phyloP scores from a whole-genome alignment of 2,797 vertebrate genomes.

The Oreonectes daqikongensis region DNA sequence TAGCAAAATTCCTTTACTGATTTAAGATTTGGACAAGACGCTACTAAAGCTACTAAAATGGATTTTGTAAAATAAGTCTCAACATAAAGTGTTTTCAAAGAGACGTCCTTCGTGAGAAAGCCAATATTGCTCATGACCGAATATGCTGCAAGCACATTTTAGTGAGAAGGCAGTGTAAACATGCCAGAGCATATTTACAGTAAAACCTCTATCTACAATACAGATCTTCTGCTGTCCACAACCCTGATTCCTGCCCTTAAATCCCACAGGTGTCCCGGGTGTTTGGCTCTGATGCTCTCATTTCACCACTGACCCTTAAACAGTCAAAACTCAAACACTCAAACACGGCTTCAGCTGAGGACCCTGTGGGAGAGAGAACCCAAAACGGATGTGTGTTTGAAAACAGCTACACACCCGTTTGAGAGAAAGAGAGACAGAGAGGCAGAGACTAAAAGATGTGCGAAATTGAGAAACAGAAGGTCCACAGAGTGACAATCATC shows the following conservation, averaged over 20 bases:
- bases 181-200: constrained; percentile 28
- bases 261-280: constrained; percentile 13
- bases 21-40: neutral
- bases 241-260: constrained; percentile 33
- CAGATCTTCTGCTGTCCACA: constrained; percentile 44
- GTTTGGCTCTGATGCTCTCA: constrained; percentile 23
- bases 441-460: constrained; percentile 16
- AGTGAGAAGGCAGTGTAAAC: constrained; percentile 84
- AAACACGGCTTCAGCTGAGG: constrained; percentile 50
- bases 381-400: constrained; percentile 53
- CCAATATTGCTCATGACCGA: constrained; percentile 23
- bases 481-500: constrained; percentile 53
- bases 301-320: constrained; percentile 45
- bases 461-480: constrained; percentile 33
- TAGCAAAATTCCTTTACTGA: neutral
- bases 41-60: neutral
- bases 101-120: constrained; percentile 28
- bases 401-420: constrained; percentile 48
- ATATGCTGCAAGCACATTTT: constrained; percentile 55
- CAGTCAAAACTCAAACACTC: constrained; percentile 52
- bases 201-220: constrained; percentile 30
- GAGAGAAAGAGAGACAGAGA: constrained; percentile 38
- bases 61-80: constrained; percentile 1
- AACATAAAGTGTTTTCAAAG: constrained; percentile 44
- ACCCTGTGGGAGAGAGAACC: constrained; percentile 61